phyloP scores from a whole-genome alignment of 2,888 invertebrate species.

The Chloromyia formosa region DNA sequence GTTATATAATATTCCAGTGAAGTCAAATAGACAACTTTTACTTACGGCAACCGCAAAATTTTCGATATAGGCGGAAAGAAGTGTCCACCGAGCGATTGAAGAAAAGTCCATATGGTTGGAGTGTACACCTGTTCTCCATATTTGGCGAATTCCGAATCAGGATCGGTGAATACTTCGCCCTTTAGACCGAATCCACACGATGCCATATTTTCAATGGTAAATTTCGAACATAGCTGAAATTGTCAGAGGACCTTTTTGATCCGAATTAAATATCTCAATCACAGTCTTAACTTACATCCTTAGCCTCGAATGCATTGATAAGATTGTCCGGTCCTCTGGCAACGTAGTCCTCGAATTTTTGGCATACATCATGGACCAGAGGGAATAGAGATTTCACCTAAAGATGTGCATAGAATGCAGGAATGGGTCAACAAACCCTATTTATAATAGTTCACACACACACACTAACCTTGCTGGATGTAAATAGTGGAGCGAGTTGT shows the following conservation, averaged over 20 bases:
- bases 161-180: conserved; percentile 48
- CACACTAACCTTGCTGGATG: conserved; percentile 33
- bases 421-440: background rate
- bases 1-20: too few relatives aligned
- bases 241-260: background rate
- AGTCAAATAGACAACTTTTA: background rate
- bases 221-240: conserved; percentile 47
- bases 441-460: background rate
- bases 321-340: conserved; percentile 39
- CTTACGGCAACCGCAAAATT: conserved; percentile 34
- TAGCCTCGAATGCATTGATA: conserved; percentile 48
- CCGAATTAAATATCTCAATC: background rate
- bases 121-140: conserved; percentile 42
- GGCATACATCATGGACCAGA: conserved; percentile 38
- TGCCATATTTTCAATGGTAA: conserved; percentile 47
- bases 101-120: conserved; percentile 43
- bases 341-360: conserved; percentile 47
- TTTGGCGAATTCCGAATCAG: conserved; percentile 45
- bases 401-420: background rate
- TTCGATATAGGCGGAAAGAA: conserved; percentile 21
- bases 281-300: conserved; percentile 44
- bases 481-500: conserved; percentile 43
- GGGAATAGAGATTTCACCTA: conserved; percentile 39
- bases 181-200: conserved; percentile 48
- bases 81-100: conserved; percentile 34